phyloP scores from a whole-genome alignment of 1,140 invertebrate species.

The Calliphora vicina region DNA sequence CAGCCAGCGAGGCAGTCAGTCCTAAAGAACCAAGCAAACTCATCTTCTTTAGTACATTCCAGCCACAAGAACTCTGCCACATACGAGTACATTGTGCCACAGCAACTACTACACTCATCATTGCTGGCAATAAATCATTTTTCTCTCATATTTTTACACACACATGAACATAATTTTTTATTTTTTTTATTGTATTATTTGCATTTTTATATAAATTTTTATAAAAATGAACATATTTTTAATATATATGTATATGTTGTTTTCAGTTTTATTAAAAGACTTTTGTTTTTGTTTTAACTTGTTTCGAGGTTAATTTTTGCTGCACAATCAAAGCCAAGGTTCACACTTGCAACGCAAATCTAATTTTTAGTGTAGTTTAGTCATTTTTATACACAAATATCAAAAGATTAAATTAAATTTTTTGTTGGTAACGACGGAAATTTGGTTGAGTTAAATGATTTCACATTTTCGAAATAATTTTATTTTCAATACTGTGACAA shows the following conservation, averaged over 20 bases:
- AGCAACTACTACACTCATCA: background rate
- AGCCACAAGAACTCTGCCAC: too few relatives aligned
- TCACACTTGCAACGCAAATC: background rate
- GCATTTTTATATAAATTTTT: too few relatives aligned
- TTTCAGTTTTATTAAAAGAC: conserved; percentile 48
- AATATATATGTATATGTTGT: conserved; percentile 39
- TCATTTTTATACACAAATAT: too few relatives aligned
- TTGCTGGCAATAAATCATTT: conserved; percentile 56
- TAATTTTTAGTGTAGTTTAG: background rate
- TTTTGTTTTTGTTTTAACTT: conserved; percentile 26
- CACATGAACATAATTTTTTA: too few relatives aligned
- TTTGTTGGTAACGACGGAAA: too few relatives aligned
- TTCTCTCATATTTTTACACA: conserved; percentile 50
- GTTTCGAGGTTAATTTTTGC: background rate
- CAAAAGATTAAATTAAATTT: too few relatives aligned
- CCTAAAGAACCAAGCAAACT: background rate
- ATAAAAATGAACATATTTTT: too few relatives aligned
- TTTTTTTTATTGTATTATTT: too few relatives aligned
- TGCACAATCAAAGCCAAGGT: background rate
- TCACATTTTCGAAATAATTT: too few relatives aligned
- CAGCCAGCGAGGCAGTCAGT: background rate
- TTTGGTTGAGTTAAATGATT: too few relatives aligned
- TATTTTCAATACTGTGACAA: too few relatives aligned
- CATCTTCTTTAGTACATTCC: too few relatives aligned
- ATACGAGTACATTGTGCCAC: background rate